These are phyloP conservation scores for Patagioenas fasciata DNA, from an alignment of 2,113 vertebrate species.

Conservation along the genomic window DNA sequence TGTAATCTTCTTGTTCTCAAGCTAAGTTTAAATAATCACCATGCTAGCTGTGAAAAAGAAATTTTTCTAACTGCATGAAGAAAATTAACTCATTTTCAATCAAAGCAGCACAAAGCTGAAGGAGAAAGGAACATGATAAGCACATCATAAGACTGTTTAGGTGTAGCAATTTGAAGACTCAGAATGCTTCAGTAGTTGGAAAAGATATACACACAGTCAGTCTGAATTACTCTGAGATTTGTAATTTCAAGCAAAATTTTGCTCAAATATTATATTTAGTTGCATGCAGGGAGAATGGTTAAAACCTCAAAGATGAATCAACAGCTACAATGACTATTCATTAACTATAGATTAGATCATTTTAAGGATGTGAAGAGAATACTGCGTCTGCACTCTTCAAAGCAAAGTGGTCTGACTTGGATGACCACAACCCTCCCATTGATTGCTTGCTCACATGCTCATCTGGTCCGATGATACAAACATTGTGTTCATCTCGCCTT, in stretches of 20 bases:
- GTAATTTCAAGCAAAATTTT: background rate
- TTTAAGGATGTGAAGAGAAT: background rate
- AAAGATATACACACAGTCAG: background rate
- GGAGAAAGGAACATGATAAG: background rate
- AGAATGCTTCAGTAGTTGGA: background rate
- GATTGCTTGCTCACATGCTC: background rate
- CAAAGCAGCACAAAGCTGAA: background rate
- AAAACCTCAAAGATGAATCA: background rate
- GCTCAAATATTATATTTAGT: background rate
- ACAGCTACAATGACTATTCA: background rate
- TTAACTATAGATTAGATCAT: background rate
- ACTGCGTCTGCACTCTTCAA: background rate
- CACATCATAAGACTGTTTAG: background rate
- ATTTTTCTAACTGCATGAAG: too few relatives aligned
- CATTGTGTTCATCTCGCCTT: fast-evolving
- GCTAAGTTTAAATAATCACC: too few relatives aligned
- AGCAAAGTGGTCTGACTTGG: background rate
- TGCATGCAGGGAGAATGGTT: background rate
- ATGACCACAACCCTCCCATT: background rate
- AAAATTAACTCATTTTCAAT: too few relatives aligned
- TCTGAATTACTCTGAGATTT: background rate
- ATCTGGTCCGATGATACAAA: background rate
- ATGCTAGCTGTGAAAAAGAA: too few relatives aligned
- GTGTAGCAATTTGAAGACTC: background rate
- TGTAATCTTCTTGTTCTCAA: too few relatives aligned